phyloP scores from a whole-genome alignment of 1,140 invertebrate species.

The Dendroctonus ponderosae region DNA sequence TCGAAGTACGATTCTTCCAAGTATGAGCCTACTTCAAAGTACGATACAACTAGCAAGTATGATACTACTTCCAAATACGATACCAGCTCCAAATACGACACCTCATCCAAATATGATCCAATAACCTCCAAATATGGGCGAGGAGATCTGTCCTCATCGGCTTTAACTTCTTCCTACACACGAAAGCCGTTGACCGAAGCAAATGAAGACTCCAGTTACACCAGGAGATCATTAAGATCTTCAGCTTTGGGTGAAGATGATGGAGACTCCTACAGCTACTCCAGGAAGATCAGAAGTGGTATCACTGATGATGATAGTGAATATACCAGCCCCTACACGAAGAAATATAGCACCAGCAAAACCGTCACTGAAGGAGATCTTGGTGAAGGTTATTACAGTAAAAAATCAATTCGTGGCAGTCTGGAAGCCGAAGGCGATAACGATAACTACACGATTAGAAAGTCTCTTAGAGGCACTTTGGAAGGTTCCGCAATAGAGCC shows the following conservation, averaged over 20 bases:
- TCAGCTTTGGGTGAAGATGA: conserved; percentile 28
- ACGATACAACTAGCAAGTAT: conserved; percentile 12
- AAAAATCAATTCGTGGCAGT: conserved; percentile 34
- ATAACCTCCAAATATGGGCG: conserved; percentile 39
- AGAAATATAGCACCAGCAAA: conserved; percentile 29
- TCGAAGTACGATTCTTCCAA: conserved; percentile 23
- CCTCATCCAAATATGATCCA: conserved; percentile 39
- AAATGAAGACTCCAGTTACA: conserved; percentile 36
- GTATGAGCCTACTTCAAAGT: conserved; percentile 19
- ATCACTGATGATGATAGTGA: conserved; percentile 31
- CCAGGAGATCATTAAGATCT: conserved; percentile 25
- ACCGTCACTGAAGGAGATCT: conserved; percentile 27
- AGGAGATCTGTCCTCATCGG: conserved; percentile 18
- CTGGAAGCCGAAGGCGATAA: conserved; percentile 38
- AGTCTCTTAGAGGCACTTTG: conserved; percentile 37
- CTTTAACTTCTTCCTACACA: conserved; percentile 28
- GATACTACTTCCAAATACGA: conserved; percentile 19
- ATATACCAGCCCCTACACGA: conserved; percentile 31
- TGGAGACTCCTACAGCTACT: conserved; percentile 36
- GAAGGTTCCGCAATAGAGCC: conserved; percentile 36
- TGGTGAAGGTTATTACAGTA: conserved; percentile 37
- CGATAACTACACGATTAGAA: conserved; percentile 39
- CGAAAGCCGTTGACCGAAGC: conserved; percentile 16
- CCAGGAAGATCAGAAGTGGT: conserved; percentile 35
- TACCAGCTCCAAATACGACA: conserved; percentile 32